Percentiles rank a stretch among this genome's conserved stretches.
Evolutionary conservation across 2,113 vertebrate species (phyloP).

Genomic region (Cebidichthys violaceus): DNA sequence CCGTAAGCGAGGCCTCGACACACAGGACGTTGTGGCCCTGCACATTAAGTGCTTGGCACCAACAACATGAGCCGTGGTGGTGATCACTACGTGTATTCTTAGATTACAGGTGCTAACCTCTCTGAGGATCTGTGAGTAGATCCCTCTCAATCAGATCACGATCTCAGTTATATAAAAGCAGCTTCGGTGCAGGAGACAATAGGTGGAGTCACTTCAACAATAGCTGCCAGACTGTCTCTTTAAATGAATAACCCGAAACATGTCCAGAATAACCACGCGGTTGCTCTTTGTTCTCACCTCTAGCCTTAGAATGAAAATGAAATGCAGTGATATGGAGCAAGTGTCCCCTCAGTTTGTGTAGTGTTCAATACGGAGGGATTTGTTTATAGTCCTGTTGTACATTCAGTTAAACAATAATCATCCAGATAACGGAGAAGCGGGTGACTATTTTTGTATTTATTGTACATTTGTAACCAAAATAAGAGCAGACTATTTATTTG

Average conservation of each 20-base stretch:
- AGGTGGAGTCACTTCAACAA: not conserved
- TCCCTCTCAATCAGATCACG: too few relatives aligned
- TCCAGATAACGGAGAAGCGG: constrained; percentile 10
- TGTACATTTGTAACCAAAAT: constrained; percentile 78
- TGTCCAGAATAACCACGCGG: constrained; percentile 19
- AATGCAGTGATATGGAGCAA: constrained; percentile 17
- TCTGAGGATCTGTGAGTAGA: constrained; percentile 3
- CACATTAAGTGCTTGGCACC: not conserved
- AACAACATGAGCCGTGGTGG: not conserved
- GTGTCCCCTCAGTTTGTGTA: constrained; percentile 25
- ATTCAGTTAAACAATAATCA: constrained; percentile 27
- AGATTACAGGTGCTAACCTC: constrained; percentile 48
- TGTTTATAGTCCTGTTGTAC: constrained; percentile 26
- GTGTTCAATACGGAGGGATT: constrained; percentile 32
- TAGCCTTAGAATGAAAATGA: constrained; percentile 58
- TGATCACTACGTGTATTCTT: not conserved
- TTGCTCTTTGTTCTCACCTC: constrained; percentile 41
- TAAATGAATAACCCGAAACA: not conserved
- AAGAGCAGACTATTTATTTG: constrained; percentile 68
- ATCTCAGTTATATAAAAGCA: constrained; percentile 1
- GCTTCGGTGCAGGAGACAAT: not conserved
- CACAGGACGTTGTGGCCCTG: not conserved
- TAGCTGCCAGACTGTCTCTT: not conserved
- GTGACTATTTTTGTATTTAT: constrained; percentile 82
- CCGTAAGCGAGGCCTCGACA: not conserved